Base-by-base conservation (phyloP, 37 sponge, comb jelly and placozoan species). In the Spongilla lacustris region DNA sequence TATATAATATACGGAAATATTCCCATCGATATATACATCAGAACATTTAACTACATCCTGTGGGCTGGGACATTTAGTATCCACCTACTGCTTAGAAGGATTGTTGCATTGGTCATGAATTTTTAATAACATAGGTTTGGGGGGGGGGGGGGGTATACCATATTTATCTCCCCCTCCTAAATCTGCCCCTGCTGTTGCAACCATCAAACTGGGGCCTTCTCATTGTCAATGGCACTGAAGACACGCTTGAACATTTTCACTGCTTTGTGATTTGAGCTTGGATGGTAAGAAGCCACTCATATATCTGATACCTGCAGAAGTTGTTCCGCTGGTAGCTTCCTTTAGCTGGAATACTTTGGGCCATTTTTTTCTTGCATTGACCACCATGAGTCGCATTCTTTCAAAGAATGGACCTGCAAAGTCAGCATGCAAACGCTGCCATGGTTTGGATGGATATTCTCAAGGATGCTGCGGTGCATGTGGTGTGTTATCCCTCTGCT, bases 351-450 rank as follows among this genome's bases (percentile, higher is more conserved):
- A 34, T 12, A 91, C 84, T 72, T 91, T 87, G 2, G 82, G 77
- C 91, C 91, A 90, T 67, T 90, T 90, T 0, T 86, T 82, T 27
- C 77, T 69, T 21, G 86, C 76, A 76, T 85, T 72, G 0, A 85
- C 48, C 0, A 76, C 78, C 0, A 90, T 35, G 11, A 90, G 27
- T 19, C 76, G 81, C 69, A 67, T 81, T 22, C 24, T 41, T 68
- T 13, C 69, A 2, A 1, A 25, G 70, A 81, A 69, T 24, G 82
- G 82, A 2, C 82, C 82, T 67, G 82, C 82, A 68, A 46, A 81
- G 36, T 81, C 82, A 31, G 78, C 11, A 28, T 86, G 86, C 13
- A 86, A 29, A 4, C 86, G 25, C 36, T 78, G 38, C 86, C 86
- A 86, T 32, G 86, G 86, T 30, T 41, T 50, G 28, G 46, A 24